phyloP scores from a whole-genome alignment of 2,113 vertebrate species.

The Notothenia rossii region DNA sequence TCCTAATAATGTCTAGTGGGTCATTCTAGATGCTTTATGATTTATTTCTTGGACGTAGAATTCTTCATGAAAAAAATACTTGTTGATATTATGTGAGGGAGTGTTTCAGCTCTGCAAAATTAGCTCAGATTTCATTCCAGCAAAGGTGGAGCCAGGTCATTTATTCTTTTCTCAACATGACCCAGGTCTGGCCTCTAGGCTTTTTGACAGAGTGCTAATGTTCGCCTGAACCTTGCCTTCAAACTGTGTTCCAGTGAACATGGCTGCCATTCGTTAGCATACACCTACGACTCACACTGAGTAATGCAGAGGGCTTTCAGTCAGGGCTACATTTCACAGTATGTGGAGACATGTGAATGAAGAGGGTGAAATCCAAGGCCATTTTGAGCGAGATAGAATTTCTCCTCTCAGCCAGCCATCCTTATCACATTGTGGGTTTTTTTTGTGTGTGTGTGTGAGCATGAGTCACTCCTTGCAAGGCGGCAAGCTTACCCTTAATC shows the following conservation, averaged over 20 bases:
- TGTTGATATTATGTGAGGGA: constrained; percentile 25
- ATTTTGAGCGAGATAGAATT: neutral
- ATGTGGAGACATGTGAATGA: neutral
- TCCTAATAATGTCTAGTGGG: constrained; percentile 29
- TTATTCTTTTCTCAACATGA: too few species aligned
- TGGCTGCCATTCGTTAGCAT: neutral
- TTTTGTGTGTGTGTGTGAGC: constrained; percentile 27
- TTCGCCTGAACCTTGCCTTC: neutral
- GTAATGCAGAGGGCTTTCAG: constrained; percentile 2
- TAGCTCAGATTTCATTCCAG: neutral
- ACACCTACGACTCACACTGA: neutral
- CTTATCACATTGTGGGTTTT: neutral
- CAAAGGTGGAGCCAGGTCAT: too few species aligned
- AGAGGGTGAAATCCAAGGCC: neutral
- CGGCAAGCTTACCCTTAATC: constrained; percentile 90
- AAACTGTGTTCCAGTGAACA: neutral
- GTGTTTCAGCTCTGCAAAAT: neutral
- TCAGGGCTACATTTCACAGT: neutral
- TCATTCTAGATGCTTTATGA: neutral
- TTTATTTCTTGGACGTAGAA: constrained; percentile 8
- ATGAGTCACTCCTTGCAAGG: neutral
- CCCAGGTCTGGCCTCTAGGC: neutral
- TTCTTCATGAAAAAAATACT: constrained; percentile 22
- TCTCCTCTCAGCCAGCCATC: neutral
- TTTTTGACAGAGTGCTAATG: neutral